phyloP scores from a whole-genome alignment of 2,888 invertebrate genomes.

The Labia minor region DNA sequence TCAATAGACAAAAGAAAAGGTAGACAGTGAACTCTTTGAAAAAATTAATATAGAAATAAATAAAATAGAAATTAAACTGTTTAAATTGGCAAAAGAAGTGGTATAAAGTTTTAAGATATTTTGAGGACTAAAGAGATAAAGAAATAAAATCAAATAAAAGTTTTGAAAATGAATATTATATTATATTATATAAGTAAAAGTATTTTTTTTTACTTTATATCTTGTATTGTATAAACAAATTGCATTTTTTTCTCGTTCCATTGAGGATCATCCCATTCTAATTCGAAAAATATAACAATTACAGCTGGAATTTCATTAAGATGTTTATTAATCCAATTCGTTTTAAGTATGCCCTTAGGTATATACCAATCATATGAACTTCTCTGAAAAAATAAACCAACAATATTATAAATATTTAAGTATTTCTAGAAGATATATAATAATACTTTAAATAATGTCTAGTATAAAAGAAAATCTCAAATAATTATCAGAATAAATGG shows the following conservation, averaged over 20 bases:
- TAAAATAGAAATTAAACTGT: no score
- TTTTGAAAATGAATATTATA: no score
- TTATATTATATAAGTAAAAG: no score
- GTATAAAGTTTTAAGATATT: no score
- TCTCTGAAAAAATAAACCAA: constrained; percentile 40
- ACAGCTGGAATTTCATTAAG: constrained; percentile 81
- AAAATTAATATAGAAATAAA: no score
- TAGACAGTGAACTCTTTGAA: no score
- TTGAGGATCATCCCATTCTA: constrained; percentile 91
- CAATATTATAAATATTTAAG: background rate
- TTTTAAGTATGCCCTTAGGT: constrained; percentile 85
- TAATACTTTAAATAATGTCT: background rate
- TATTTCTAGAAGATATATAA: background rate
- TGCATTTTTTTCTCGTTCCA: constrained; percentile 83
- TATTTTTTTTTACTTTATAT: background rate
- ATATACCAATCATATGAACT: constrained; percentile 92
- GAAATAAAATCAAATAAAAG: no score
- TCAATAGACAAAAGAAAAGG: no score
- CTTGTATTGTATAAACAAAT: background rate
- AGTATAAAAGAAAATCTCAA: no score
- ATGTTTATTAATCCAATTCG: constrained; percentile 92
- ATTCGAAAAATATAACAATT: constrained; percentile 87
- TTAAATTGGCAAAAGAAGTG: no score
- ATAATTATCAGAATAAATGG: background rate
- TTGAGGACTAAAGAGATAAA: no score